These are phyloP conservation scores for Crepidodera aurea DNA, from an alignment of 2,888 invertebrate genomes.

Conservation along the genomic window DNA sequence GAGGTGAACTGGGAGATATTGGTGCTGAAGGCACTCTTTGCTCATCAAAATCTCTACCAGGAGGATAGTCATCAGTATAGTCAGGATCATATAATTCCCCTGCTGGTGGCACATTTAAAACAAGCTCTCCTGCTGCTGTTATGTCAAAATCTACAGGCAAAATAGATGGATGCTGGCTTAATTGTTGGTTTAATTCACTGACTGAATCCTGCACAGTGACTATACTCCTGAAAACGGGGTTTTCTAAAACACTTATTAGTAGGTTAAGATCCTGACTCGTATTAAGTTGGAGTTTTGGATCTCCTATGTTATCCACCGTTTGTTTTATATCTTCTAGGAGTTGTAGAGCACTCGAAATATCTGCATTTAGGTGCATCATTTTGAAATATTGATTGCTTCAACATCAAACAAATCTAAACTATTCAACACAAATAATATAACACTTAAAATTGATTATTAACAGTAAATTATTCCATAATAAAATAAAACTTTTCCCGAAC, in stretches of 20 bases:
- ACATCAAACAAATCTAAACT: constrained; percentile 3
- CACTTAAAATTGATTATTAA: background rate
- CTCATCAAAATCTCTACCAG: constrained; percentile 72
- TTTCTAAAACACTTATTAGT: constrained; percentile 83
- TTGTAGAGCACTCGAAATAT: constrained; percentile 89
- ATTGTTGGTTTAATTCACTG: constrained; percentile 84
- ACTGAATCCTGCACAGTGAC: constrained; percentile 92
- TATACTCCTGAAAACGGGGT: constrained; percentile 90
- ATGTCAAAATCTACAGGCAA: constrained; percentile 94
- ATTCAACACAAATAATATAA: constrained; percentile 1
- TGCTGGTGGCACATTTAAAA: constrained; percentile 70
- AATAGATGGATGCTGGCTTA: constrained; percentile 90
- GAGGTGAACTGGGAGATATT: constrained; percentile 73
- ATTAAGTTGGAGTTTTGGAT: constrained; percentile 78
- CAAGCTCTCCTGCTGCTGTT: constrained; percentile 75
- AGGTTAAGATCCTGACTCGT: constrained; percentile 83
- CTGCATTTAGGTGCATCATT: constrained; percentile 69
- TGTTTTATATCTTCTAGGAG: constrained; percentile 88
- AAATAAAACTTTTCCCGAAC: background rate
- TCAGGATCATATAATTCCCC: constrained; percentile 67
- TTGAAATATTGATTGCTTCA: background rate
- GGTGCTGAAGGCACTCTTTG: constrained; percentile 81
- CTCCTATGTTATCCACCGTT: constrained; percentile 84
- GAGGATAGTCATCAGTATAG: constrained; percentile 61
- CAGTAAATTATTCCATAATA: constrained; percentile 1